Percentiles rank a stretch among this genome's conserved stretches.
These are phyloP conservation scores for Chymomyza costata DNA, from an alignment of 1,140 invertebrate genomes.

Conservation along the genomic window DNA sequence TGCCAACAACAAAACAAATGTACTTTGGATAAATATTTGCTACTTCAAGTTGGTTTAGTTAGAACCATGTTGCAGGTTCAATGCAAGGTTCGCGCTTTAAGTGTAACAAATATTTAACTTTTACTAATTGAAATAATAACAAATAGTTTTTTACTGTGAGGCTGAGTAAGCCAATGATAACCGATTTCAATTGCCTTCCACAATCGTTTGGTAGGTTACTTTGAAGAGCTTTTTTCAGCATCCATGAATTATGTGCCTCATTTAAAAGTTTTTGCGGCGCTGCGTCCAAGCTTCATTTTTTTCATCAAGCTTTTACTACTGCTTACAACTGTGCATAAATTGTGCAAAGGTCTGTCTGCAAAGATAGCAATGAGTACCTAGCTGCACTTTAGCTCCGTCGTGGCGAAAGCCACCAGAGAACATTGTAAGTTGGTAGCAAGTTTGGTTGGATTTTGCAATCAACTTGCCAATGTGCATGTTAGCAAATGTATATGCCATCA, in stretches of 20 bases:
- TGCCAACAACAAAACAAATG: conserved; percentile 55
- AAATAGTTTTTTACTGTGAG: conserved; percentile 30
- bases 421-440: conserved; percentile 18
- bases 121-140: conserved; percentile 66
- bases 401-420: no score
- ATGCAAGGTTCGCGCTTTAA: conserved; percentile 62
- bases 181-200: no score
- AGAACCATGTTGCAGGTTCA: conserved; percentile 65
- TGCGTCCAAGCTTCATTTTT: conserved; percentile 14
- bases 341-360: conserved; percentile 61
- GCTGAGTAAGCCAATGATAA: conserved; percentile 15
- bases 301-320: conserved; percentile 27
- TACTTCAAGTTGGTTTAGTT: conserved; percentile 41
- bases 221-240: conserved; percentile 19
- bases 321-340: conserved; percentile 56
- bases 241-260: conserved; percentile 68
- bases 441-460: conserved; percentile 19
- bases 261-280: conserved; percentile 62
- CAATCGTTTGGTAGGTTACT: conserved; percentile 6
- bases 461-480: conserved; percentile 7
- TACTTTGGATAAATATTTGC: conserved; percentile 15
- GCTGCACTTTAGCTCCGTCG: no score
- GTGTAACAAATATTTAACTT: conserved; percentile 65
- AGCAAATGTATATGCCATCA: background rate
- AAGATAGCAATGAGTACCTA: conserved; percentile 51